Percentiles rank a stretch among this genome's conserved stretches.
phyloP scores from a whole-genome alignment of 2,888 invertebrate species.

The Plagodis dolabraria region DNA sequence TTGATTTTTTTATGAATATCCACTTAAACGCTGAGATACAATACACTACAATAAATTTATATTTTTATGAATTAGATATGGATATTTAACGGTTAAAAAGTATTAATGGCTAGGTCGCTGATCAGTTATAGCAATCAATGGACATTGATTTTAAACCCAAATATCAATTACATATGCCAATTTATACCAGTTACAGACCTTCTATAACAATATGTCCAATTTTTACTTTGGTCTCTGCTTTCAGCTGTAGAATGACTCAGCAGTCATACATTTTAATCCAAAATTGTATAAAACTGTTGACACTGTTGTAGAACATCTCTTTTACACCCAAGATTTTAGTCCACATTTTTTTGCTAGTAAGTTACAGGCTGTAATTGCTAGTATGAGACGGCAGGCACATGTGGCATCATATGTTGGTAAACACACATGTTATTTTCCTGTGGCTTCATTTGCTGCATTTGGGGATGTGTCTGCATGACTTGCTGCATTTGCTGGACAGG shows the following conservation, averaged over 20 bases:
- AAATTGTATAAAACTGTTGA: too few species aligned
- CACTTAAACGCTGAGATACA: too few species aligned
- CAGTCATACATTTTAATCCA: too few species aligned
- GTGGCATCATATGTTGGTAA: conserved; percentile 73
- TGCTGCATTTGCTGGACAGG: conserved; percentile 49
- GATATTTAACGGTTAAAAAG: too few species aligned
- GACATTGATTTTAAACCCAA: background rate
- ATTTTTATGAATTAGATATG: too few species aligned
- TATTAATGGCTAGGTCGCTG: too few species aligned
- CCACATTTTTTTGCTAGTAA: conserved; percentile 10
- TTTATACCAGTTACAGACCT: background rate
- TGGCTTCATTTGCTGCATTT: conserved; percentile 63
- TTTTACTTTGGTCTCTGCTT: too few species aligned
- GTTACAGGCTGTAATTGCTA: conserved; percentile 37
- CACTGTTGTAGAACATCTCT: background rate
- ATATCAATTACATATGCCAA: background rate
- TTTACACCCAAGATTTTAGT: conserved; percentile 5
- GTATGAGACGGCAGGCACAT: conserved; percentile 74
- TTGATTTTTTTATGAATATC: too few species aligned
- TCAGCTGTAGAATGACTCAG: too few species aligned
- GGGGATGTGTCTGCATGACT: conserved; percentile 44
- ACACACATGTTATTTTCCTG: conserved; percentile 68
- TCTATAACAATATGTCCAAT: background rate
- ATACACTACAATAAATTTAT: too few species aligned
- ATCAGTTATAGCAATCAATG: background rate